Base-by-base conservation (phyloP, 2,113 vertebrate species). In the Ailuropoda melanoleuca region DNA sequence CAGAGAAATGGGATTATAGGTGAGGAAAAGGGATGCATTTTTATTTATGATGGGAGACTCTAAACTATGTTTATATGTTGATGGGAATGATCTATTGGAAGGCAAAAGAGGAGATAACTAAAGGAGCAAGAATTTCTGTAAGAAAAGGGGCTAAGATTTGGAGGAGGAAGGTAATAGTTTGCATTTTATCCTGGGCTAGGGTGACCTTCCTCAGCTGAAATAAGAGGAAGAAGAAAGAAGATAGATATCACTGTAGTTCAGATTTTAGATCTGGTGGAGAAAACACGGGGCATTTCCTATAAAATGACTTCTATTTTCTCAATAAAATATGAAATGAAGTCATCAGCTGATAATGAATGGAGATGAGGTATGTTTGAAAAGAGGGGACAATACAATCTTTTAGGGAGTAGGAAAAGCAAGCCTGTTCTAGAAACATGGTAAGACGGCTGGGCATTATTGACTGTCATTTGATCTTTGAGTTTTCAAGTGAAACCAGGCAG, bases 21-120 rank as follows among this genome's bases (percentile, higher is more conserved):
- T 88, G 39, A 96, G 17, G 58, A 19, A 82, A 90, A 78, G 21
- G 29, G 50, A 50, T 81, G 70, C 15, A 55, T 56, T 70, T 84
- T 90, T 94, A 96, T 97, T 83, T 94, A 94, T 56, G 64, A 56
- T 56, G 19, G 39, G 17, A 86, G 50, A 66, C n/a, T 88, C 31
- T 60, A 77, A 46, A 46, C 48, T 75, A 13, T 53, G 39, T 84
- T 91, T 74, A 58, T 29, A 62, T 15, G 62, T 19, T 85, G 31
- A 55, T n/a, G 64, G 53, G 48, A 64, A 93, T 48, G 19, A 90
- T 60, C 17, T 26, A 72, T 19, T 39, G 17, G 37, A 78, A 88
- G 8, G 37, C 4, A 29, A 80, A n/a, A 95, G 26, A 77, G 53
- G 39, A 56, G 29, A 90, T 84, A 88, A 70, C 34, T 21, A 7